Percentiles rank a stretch among this genome's conserved stretches.
These are phyloP conservation scores for Marcusenius ussheri DNA, from an alignment of 2,113 vertebrate species.

Conservation along the genomic window DNA sequence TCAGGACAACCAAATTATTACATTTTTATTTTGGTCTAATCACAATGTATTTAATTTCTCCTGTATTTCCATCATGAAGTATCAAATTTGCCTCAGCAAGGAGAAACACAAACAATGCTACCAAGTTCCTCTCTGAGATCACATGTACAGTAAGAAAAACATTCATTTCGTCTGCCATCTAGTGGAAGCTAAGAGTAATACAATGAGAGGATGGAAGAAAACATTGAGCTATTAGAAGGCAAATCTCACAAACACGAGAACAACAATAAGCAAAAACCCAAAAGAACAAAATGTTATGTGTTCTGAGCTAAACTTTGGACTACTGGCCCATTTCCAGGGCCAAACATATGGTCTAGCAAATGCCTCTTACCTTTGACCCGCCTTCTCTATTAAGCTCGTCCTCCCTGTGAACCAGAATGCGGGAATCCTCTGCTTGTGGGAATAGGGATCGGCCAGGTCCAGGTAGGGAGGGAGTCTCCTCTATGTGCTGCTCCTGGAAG, in stretches of 20 bases:
- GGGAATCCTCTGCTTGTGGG: constrained; percentile 28
- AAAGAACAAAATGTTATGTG: not conserved
- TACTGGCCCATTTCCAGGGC: not conserved
- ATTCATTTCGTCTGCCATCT: constrained; percentile 45
- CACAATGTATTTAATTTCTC: not conserved
- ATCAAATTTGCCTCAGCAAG: not conserved
- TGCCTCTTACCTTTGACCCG: constrained; percentile 49
- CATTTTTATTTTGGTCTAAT: not conserved
- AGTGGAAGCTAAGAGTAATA: constrained; percentile 38
- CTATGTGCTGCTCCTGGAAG: constrained; percentile 26
- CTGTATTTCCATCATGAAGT: not conserved
- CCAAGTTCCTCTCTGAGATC: not conserved
- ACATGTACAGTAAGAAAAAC: not conserved
- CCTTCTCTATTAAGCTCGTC: constrained; percentile 51
- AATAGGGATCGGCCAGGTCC: not conserved
- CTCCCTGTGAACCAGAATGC: constrained; percentile 25
- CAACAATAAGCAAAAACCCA: not conserved
- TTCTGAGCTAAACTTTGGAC: not conserved
- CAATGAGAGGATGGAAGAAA: not conserved
- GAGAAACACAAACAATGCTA: not conserved
- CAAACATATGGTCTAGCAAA: not conserved
- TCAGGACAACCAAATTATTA: not conserved
- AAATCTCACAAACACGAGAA: not conserved
- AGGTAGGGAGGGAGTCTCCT: not conserved
- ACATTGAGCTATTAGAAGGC: not conserved